These are phyloP conservation scores for Chondrilla cf. caribensis DNA, from an alignment of 37 sponge, comb jelly and placozoan species.

Conservation along the genomic window DNA sequence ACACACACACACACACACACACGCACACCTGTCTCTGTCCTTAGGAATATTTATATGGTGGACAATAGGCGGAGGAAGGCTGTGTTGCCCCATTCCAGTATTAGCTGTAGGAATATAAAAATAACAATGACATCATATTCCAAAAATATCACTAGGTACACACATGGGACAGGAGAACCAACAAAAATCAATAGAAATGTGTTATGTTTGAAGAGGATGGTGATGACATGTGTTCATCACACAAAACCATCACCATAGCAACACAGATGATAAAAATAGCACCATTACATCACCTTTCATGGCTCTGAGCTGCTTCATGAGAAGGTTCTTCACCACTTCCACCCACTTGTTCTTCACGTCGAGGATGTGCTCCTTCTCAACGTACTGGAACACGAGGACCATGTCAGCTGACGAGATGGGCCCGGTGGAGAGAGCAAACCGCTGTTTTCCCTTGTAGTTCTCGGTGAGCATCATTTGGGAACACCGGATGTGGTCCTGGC, in stretches of 20 bases:
- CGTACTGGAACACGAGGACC: conserved; percentile 33
- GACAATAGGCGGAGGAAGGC: conserved; percentile 20
- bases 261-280: too few species aligned
- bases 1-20: conserved; percentile 12
- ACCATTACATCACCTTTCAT: conserved; percentile 10
- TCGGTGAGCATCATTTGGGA: conserved; percentile 39
- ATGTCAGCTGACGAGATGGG: conserved; percentile 19
- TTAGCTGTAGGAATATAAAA: background rate
- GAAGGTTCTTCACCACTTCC: background rate
- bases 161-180: too few species aligned
- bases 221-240: too few species aligned
- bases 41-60: background rate
- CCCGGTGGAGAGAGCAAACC: conserved; percentile 54
- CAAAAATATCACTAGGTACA: too few species aligned
- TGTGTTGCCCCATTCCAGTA: background rate
- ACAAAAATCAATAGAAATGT: too few species aligned
- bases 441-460: conserved; percentile 50
- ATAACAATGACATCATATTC: too few species aligned
- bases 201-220: too few species aligned
- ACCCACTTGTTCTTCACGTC: conserved; percentile 21
- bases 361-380: background rate
- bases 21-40: conserved; percentile 4
- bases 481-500: background rate
- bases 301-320: background rate
- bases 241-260: too few species aligned